Evolutionary conservation across 2,113 vertebrate genomes (phyloP).

Genomic region (Menidia beryllina): DNA sequence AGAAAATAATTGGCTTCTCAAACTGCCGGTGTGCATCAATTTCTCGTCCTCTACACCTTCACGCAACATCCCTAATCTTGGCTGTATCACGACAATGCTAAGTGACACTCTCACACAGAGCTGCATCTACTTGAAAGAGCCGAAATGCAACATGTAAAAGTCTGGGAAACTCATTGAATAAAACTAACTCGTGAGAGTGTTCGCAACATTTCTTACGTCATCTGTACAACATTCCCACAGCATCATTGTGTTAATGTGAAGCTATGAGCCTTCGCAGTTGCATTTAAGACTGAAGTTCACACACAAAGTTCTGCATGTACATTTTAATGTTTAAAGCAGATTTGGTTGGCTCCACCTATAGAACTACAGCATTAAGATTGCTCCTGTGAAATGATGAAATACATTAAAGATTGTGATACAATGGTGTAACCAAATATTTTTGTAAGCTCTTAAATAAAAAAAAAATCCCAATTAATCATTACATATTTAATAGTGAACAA

Average conservation of each 20-base stretch:
- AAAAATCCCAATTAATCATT: no score
- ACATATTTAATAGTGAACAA: no score
- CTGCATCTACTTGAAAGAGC: neutral
- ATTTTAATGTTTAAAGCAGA: neutral
- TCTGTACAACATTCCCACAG: neutral
- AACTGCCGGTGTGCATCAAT: slow-evolving; percentile 59
- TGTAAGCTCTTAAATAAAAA: neutral
- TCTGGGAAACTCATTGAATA: slow-evolving; percentile 2
- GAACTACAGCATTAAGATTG: neutral
- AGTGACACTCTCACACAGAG: slow-evolving; percentile 39
- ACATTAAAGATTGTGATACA: neutral
- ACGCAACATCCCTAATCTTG: slow-evolving; percentile 46
- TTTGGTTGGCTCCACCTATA: neutral
- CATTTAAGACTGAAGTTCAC: neutral
- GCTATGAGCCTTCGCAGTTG: neutral
- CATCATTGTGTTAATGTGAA: neutral
- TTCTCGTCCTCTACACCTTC: slow-evolving; percentile 44
- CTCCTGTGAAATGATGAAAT: neutral
- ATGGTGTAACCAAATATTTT: neutral
- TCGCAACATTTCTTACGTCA: neutral
- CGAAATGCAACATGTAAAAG: slow-evolving; percentile 18
- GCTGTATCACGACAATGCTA: slow-evolving; percentile 7
- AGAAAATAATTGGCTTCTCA: slow-evolving; percentile 77
- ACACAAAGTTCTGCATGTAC: neutral
- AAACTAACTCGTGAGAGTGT: neutral